phyloP scores from a whole-genome alignment of 2,888 invertebrate genomes.

The Candidula unifasciata region DNA sequence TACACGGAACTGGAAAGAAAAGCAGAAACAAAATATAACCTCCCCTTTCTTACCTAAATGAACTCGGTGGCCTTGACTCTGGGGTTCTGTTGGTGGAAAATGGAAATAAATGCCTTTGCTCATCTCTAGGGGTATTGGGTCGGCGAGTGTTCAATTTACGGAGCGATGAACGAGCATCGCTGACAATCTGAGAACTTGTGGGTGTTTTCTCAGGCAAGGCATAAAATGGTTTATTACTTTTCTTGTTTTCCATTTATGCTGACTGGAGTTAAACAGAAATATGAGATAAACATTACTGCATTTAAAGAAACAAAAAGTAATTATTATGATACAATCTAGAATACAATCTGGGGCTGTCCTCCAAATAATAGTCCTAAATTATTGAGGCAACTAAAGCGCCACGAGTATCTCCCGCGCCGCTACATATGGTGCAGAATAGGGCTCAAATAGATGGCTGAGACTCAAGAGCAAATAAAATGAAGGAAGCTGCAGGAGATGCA shows the following conservation, averaged over 20 bases:
- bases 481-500: too few relatives aligned
- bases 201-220: conserved; percentile 71
- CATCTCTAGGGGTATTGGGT: conserved; percentile 91
- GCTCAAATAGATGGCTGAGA: too few relatives aligned
- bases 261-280: background rate
- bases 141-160: conserved; percentile 87
- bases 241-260: conserved; percentile 45
- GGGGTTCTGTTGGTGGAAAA: conserved; percentile 69
- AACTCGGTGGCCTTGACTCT: conserved; percentile 76
- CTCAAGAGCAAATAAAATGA: too few relatives aligned
- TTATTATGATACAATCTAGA: too few relatives aligned
- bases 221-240: conserved; percentile 72
- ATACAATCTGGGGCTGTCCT: too few relatives aligned
- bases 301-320: too few relatives aligned
- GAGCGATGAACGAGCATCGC: conserved; percentile 77
- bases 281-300: background rate
- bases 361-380: too few relatives aligned
- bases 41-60: conserved; percentile 72
- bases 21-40: background rate
- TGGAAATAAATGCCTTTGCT: conserved; percentile 87
- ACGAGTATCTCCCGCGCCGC: too few relatives aligned
- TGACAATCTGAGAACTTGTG: conserved; percentile 74
- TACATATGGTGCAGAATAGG: too few relatives aligned
- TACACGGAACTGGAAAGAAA: too few relatives aligned
- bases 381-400: too few relatives aligned